Conservation (phyloP, 2,797 vertebrate species). For the Cynopterus sphinx region DNA sequence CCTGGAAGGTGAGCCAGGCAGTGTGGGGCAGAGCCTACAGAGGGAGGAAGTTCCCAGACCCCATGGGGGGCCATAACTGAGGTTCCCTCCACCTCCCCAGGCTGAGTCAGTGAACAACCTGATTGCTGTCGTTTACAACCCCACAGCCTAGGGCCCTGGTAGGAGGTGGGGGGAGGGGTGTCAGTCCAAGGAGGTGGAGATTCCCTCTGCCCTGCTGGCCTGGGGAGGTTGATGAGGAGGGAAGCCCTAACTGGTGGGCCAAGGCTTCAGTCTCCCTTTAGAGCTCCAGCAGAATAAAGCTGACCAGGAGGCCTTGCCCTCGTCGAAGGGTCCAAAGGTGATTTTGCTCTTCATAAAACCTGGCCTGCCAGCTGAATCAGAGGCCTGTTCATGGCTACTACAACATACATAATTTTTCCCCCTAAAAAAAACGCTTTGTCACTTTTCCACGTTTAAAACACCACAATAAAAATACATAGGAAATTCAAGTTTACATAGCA, state of each 20-base stretch:
- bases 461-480: constrained; percentile 77
- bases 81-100: background rate
- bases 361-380: constrained; percentile 63
- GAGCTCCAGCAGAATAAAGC: background rate
- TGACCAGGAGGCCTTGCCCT: constrained; percentile 20
- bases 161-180: background rate
- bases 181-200: background rate
- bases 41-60: background rate
- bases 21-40: background rate
- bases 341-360: constrained; percentile 67
- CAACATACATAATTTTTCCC: constrained; percentile 70
- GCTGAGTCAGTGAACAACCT: background rate
- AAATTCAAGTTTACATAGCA: constrained; percentile 84
- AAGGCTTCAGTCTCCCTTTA: background rate
- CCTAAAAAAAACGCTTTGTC: constrained; percentile 43
- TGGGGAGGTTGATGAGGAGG: background rate
- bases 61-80: background rate
- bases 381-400: constrained; percentile 63
- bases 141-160: background rate
- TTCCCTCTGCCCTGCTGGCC: background rate
- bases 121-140: background rate
- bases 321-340: background rate
- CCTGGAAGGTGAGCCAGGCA: background rate
- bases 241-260: background rate
- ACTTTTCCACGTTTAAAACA: constrained; percentile 74